Evolutionary conservation across 2,797 vertebrate genomes (phyloP).

Genomic region (Tympanoctomys barrerae): DNA sequence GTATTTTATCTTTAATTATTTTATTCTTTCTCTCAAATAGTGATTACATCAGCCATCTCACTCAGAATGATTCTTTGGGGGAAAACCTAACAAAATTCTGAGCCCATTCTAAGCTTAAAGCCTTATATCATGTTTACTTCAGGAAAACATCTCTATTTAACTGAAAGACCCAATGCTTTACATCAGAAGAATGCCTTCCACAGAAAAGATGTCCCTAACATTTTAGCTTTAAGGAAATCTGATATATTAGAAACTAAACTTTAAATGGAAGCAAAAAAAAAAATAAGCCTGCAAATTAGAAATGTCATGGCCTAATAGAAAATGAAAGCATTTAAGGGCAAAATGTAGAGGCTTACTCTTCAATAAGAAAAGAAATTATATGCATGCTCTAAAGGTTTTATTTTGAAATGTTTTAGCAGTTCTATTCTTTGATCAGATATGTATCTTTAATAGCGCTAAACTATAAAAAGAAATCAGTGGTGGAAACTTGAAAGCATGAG

Average conservation of each 20-base stretch:
- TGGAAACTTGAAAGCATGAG: not conserved
- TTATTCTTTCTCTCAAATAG: not conserved
- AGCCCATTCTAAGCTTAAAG: slow-evolving; percentile 17
- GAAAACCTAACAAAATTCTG: slow-evolving; percentile 60
- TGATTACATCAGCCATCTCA: slow-evolving; percentile 64
- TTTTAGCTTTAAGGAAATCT: slow-evolving; percentile 58
- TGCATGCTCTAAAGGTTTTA: not conserved
- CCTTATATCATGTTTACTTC: slow-evolving; percentile 70
- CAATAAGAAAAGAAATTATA: slow-evolving; percentile 21
- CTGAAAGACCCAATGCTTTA: slow-evolving; percentile 70
- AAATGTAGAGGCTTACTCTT: not conserved
- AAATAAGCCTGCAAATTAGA: slow-evolving; percentile 3
- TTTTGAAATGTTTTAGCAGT: slow-evolving; percentile 5
- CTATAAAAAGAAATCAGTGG: not conserved
- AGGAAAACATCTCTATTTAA: slow-evolving; percentile 62
- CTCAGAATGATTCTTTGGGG: slow-evolving; percentile 29
- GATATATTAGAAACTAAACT: slow-evolving; percentile 52
- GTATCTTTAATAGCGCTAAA: not conserved
- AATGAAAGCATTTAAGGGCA: not conserved
- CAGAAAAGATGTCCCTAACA: slow-evolving; percentile 48
- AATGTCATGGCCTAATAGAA: not conserved
- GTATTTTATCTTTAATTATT: slow-evolving; percentile 62
- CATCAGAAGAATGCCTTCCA: slow-evolving; percentile 55
- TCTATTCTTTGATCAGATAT: not conserved
- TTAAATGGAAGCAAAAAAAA: slow-evolving; percentile 28